These are phyloP conservation scores for Rissa tridactyla DNA, from an alignment of 2,113 vertebrate genomes.

Conservation along the genomic window DNA sequence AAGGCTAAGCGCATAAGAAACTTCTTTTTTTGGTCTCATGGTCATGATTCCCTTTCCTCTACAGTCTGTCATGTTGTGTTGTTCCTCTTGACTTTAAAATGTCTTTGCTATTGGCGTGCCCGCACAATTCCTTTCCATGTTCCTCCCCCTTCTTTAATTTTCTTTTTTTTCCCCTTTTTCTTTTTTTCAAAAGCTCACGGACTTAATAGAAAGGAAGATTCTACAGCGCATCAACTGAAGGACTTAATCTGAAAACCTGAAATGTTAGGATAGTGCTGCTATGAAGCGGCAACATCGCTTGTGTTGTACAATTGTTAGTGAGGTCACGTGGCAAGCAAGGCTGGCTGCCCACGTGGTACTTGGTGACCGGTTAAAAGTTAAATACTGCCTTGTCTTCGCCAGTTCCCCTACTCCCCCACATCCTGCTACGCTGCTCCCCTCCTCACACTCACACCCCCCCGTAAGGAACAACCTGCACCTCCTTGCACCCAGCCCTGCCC, in stretches of 20 bases:
- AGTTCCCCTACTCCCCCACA: not conserved
- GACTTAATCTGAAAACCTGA: not conserved
- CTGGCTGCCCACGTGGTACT: rapidly evolving
- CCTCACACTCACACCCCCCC: not conserved
- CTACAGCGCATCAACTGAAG: not conserved
- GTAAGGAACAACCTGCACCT: not conserved
- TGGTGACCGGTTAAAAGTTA: not conserved
- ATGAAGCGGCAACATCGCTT: not conserved
- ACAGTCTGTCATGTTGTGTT: slow-evolving; percentile 15
- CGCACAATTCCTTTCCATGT: slow-evolving; percentile 2
- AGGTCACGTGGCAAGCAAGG: not conserved
- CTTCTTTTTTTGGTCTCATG: not conserved
- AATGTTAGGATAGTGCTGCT: not conserved
- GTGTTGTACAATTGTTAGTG: not conserved
- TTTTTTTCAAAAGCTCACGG: not conserved
- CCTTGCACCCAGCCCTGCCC: not conserved
- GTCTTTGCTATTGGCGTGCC: slow-evolving; percentile 46
- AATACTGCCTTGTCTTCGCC: not conserved
- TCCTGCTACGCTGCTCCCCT: not conserved
- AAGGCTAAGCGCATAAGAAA: slow-evolving; percentile 47
- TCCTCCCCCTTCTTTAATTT: not conserved
- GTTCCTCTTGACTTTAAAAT: slow-evolving; percentile 47
- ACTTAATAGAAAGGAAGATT: slow-evolving; percentile 26
- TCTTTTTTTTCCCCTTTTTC: not conserved
- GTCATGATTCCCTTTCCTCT: slow-evolving; percentile 40